Evolutionary conservation across 1,140 invertebrate genomes (phyloP).

Genomic region (Plectrocnemia conspersa): DNA sequence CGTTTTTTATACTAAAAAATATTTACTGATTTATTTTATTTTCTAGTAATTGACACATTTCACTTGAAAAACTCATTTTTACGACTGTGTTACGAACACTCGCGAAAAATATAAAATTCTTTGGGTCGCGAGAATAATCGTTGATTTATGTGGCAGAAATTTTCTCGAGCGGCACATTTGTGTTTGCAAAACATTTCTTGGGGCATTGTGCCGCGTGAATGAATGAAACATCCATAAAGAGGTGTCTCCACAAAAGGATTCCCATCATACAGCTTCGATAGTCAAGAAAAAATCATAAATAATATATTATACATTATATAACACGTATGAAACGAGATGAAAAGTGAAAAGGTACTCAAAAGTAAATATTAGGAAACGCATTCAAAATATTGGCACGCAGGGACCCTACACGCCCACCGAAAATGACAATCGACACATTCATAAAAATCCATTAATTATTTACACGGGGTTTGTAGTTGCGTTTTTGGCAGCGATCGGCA

Average conservation of each 20-base stretch:
- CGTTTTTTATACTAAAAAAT: no score
- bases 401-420: constrained; percentile 26
- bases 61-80: no score
- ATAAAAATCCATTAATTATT: constrained; percentile 28
- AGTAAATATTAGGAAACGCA: constrained; percentile 34
- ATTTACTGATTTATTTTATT: no score
- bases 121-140: constrained; percentile 12
- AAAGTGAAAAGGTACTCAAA: constrained; percentile 12
- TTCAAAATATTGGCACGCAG: constrained; percentile 11
- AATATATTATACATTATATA: no score
- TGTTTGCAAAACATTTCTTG: constrained; percentile 34
- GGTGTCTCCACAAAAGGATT: constrained; percentile 18
- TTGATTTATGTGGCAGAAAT: constrained; percentile 27
- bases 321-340: neutral
- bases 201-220: constrained; percentile 18
- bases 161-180: constrained; percentile 32
- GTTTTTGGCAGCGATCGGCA: constrained; percentile 11
- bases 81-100: no score
- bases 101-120: no score
- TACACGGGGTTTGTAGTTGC: constrained; percentile 21
- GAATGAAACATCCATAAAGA: constrained; percentile 35
- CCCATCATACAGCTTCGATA: no score
- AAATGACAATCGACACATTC: constrained; percentile 19
- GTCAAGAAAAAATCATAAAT: no score
- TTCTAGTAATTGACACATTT: no score